phyloP scores from a whole-genome alignment of 1,140 invertebrate species.

The Subanguina moxae region DNA sequence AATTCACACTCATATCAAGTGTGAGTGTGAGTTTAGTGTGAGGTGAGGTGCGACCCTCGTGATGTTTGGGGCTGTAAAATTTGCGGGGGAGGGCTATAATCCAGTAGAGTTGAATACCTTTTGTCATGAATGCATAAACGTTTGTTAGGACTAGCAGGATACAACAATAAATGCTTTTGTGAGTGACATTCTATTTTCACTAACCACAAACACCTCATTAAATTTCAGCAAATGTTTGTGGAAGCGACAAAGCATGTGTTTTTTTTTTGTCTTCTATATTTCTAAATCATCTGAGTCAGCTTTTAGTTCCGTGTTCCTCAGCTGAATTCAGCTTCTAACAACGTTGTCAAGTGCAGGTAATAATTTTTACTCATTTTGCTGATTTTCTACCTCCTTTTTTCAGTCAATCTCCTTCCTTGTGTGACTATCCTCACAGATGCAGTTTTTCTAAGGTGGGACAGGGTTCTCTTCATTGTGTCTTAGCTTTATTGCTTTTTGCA shows the following conservation, averaged over 20 bases:
- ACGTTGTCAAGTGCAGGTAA: slow-evolving; percentile 23
- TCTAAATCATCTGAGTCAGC: slow-evolving; percentile 2
- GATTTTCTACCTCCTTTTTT: too few species aligned
- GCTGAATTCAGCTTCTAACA: slow-evolving; percentile 15
- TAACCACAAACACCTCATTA: too few species aligned
- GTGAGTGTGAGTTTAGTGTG: too few species aligned
- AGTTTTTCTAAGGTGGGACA: not conserved
- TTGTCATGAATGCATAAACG: not conserved
- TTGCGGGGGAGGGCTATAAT: too few species aligned
- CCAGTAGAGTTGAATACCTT: too few species aligned
- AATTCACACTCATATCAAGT: too few species aligned
- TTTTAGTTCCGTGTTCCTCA: slow-evolving; percentile 26
- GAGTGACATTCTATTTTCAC: not conserved
- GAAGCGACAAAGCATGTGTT: not conserved
- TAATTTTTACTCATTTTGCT: too few species aligned
- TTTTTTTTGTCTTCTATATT: not conserved
- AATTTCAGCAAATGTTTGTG: slow-evolving; percentile 30
- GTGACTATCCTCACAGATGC: slow-evolving; percentile 16
- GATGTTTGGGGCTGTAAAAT: too few species aligned
- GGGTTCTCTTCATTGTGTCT: slow-evolving; percentile 40
- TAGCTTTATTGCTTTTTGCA: slow-evolving; percentile 43
- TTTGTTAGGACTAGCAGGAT: slow-evolving; percentile 1
- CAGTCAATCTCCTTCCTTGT: not conserved
- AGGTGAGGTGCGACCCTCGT: not conserved
- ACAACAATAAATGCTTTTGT: slow-evolving; percentile 12